Conservation (phyloP, 2,888 invertebrate species). For the Leucoma salicis region DNA sequence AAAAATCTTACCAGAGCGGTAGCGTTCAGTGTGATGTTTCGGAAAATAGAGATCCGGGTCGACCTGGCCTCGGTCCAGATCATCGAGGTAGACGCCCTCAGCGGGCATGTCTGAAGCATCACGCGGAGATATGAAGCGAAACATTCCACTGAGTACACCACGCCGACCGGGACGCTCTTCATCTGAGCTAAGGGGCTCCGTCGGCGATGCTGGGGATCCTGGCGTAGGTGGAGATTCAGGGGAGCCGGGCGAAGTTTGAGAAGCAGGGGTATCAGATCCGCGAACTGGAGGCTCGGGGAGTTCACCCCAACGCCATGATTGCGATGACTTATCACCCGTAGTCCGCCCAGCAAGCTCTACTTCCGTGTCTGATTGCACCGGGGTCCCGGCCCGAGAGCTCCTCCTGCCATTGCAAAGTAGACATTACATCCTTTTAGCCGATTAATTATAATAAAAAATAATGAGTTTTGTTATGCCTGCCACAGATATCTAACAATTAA, state of each 20-base stretch:
- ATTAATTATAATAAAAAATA: no score
- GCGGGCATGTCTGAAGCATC: constrained; percentile 75
- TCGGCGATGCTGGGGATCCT: constrained; percentile 58
- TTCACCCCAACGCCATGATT: constrained; percentile 96
- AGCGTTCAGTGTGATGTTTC: constrained; percentile 84
- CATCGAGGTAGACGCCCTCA: constrained; percentile 95
- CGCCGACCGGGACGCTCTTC: constrained; percentile 71
- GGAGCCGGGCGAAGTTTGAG: constrained; percentile 45
- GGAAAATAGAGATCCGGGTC: constrained; percentile 97
- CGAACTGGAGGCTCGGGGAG: constrained; percentile 84
- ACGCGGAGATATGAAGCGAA: constrained; percentile 90
- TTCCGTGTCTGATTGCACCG: constrained; percentile 97
- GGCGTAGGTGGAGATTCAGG: constrained; percentile 53
- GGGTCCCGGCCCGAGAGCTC: constrained; percentile 89
- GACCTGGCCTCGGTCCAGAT: constrained; percentile 92
- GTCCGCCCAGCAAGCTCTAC: constrained; percentile 86
- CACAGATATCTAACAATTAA: no score
- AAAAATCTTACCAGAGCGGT: constrained; percentile 63
- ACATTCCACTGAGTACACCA: constrained; percentile 95
- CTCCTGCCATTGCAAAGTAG: constrained; percentile 26
- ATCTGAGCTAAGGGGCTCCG: constrained; percentile 73
- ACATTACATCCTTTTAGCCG: no score
- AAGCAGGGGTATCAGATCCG: constrained; percentile 40
- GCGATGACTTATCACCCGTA: constrained; percentile 77
- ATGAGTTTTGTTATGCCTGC: no score